These are phyloP conservation scores for Bettongia penicillata DNA, from an alignment of 2,113 vertebrate species.

Conservation along the genomic window DNA sequence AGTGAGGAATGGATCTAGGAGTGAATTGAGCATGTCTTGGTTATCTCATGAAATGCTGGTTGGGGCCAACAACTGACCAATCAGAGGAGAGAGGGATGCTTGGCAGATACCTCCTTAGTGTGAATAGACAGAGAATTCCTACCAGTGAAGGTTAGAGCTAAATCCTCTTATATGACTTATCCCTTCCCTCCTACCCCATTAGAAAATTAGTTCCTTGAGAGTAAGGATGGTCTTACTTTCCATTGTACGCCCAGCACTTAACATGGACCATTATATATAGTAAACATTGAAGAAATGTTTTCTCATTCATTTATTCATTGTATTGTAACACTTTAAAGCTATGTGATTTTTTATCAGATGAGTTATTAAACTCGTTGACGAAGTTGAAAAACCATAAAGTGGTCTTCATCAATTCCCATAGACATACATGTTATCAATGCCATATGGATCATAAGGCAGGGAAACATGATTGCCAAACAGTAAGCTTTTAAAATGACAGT, in stretches of 20 bases:
- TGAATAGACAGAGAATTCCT: neutral
- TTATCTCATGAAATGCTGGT: neutral
- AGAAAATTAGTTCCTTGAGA: neutral
- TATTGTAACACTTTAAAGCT: neutral
- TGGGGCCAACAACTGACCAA: neutral
- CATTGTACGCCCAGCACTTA: neutral
- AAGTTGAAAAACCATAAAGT: neutral
- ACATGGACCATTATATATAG: neutral
- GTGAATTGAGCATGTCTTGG: neutral
- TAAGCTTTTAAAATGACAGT: neutral
- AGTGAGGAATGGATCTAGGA: neutral
- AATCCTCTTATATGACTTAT: neutral
- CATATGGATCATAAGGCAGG: neutral
- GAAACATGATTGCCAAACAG: neutral
- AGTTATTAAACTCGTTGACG: neutral
- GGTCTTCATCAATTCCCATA: neutral
- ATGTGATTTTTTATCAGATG: neutral
- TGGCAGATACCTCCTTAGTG: neutral
- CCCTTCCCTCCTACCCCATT: neutral
- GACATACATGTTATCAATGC: neutral
- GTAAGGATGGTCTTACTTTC: neutral
- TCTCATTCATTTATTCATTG: neutral
- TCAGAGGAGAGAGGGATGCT: neutral
- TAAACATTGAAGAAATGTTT: neutral
- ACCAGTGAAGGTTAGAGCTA: neutral